Percentiles rank a stretch among this genome's conserved stretches.
phyloP scores from a whole-genome alignment of 1,140 invertebrate genomes.

The Drosophila insularis region DNA sequence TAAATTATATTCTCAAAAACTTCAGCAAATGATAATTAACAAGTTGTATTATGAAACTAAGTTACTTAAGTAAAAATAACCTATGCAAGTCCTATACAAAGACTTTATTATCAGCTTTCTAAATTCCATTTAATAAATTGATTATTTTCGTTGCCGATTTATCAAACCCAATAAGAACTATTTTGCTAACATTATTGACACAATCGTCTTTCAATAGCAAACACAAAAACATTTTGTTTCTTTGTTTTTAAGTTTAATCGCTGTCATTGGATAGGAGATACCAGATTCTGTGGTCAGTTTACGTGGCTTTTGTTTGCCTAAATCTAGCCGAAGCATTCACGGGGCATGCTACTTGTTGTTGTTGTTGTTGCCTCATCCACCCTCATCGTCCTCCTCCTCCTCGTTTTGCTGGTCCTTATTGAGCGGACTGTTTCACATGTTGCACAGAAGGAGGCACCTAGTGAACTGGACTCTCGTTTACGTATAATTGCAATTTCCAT shows the following conservation, averaged over 20 bases:
- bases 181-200: slow-evolving; percentile 3
- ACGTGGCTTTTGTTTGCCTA: slow-evolving; percentile 34
- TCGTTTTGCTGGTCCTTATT: background rate
- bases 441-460: slow-evolving; percentile 17
- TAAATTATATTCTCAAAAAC: too few species aligned
- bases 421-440: background rate
- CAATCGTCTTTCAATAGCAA: background rate
- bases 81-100: background rate
- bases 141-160: background rate
- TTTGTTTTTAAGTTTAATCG: slow-evolving; percentile 28
- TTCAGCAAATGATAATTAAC: too few species aligned
- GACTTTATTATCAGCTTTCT: too few species aligned
- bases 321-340: slow-evolving; percentile 39
- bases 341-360: slow-evolving; percentile 5
- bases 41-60: too few species aligned
- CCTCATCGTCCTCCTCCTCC: slow-evolving; percentile 30
- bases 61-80: background rate
- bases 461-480: slow-evolving; percentile 31
- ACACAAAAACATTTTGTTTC: slow-evolving; percentile 9
- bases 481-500: slow-evolving; percentile 76
- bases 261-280: slow-evolving; percentile 33
- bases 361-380: slow-evolving; percentile 1
- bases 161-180: background rate
- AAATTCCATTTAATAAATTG: background rate
- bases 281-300: slow-evolving; percentile 53